Percentiles rank a stretch among this genome's conserved stretches.
Conservation (phyloP, 1,140 invertebrate genomes). For the Brachystomella parvula region DNA sequence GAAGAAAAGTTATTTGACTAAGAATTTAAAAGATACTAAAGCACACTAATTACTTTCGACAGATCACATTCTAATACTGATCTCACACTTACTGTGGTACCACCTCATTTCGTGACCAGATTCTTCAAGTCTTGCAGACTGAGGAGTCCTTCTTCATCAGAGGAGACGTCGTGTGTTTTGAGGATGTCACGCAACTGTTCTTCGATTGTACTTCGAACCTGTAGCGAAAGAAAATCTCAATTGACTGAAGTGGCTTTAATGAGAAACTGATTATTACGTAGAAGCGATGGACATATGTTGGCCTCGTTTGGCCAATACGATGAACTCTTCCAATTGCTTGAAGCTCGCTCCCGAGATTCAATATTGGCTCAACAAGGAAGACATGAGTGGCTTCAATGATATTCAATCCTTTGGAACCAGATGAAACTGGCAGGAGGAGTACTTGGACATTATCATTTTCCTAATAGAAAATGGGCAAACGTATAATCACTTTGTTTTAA, state of each 20-base stretch:
- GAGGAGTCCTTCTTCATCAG: slow-evolving; percentile 30
- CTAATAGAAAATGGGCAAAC: slow-evolving; percentile 35
- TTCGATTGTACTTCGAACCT: slow-evolving; percentile 33
- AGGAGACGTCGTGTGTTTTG: slow-evolving; percentile 27
- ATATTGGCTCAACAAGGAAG: slow-evolving; percentile 64
- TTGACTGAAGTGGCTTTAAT: no score
- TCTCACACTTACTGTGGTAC: no score
- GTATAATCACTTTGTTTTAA: background rate
- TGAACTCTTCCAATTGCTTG: slow-evolving; percentile 72
- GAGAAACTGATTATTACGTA: slow-evolving; percentile 32
- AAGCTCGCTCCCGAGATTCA: slow-evolving; percentile 63
- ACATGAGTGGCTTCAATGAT: slow-evolving; percentile 71
- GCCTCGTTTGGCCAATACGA: slow-evolving; percentile 67
- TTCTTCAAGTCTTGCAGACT: slow-evolving; percentile 28
- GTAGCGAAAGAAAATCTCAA: no score
- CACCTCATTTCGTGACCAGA: slow-evolving; percentile 9
- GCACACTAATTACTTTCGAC: no score
- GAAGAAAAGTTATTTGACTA: no score
- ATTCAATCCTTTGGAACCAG: slow-evolving; percentile 68
- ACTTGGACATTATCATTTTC: slow-evolving; percentile 49
- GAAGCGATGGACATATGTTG: slow-evolving; percentile 40
- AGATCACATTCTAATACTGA: no score
- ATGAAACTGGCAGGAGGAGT: slow-evolving; percentile 58
- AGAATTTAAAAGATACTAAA: no score
- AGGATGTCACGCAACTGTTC: slow-evolving; percentile 31